Evolutionary conservation across 1,140 invertebrate genomes (phyloP), one percentile per base, ranked within the genome.

Genomic region (Calosoma granatense): DNA sequence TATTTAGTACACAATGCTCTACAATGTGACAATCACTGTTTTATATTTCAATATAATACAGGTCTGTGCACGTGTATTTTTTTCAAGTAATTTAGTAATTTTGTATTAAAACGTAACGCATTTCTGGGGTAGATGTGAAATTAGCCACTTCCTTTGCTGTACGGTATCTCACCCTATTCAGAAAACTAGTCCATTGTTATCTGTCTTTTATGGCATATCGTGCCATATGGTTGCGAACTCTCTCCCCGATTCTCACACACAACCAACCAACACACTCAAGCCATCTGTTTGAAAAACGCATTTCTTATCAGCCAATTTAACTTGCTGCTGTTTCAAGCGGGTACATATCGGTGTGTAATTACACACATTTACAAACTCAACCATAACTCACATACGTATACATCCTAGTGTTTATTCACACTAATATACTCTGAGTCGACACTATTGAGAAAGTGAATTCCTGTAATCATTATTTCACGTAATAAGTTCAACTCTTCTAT

Each of bases 161-260:
- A 47, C 41, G 17, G 41, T 47, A 47, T 47, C 41, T 47, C 41
- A 47, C 41, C 41, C 41, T 47, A 47, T 47, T 47, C 41, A 11
- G 41, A 47, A 47, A 47, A 47, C 41, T 47, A 17, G 41, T 17
- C 9, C 41, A 47, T 47, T 47, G 41, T 47, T 47, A 47, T 47
- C 41, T 47, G 41, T 47, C 41, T 47, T 47, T 47, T 47, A 47
- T 47, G 17, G 9, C 9, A 47, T 47, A 47, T 47, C 6, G 41
- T 47, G 41, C 41, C 41, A 47, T 47, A 47, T 47, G 41, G 6
- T 47, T 47, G 41, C 41, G 41, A 47, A 47, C 9, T 47, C 3
- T 9, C 17, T 47, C 41, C 41, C 41, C 17, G 17, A 12, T 47
- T 47, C 41, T 47, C 41, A 47, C 15, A 47, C 6, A 47, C 26